A percentile compares a stretch with the other conserved stretches of the same genome.
Conservation (phyloP, 2,113 vertebrate genomes). For the Albula goreensis region DNA sequence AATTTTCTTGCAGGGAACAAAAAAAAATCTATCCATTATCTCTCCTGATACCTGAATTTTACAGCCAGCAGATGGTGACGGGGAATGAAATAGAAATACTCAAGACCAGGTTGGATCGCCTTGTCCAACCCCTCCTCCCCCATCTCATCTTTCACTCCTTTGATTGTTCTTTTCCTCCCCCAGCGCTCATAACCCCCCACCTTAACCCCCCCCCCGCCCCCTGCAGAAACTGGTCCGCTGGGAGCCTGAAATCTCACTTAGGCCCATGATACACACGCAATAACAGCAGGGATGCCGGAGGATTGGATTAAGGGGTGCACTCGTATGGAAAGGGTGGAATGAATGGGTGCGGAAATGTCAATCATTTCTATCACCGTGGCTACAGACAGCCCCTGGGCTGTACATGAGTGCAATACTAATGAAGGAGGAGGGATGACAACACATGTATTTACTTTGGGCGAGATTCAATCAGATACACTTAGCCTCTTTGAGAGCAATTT, state of each 20-base stretch:
- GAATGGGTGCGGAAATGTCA: constrained; percentile 26
- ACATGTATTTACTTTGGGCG: background rate
- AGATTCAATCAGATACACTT: too few species aligned
- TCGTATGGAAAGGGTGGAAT: constrained; percentile 1
- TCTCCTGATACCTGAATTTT: background rate
- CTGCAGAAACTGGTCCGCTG: constrained; percentile 7
- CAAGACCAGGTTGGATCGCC: background rate
- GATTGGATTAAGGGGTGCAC: constrained; percentile 11
- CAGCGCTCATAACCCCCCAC: background rate
- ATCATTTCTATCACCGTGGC: background rate
- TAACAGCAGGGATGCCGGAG: constrained; percentile 10
- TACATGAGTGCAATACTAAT: background rate
- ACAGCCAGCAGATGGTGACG: constrained; percentile 42
- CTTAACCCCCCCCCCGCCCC: constrained; percentile 4
- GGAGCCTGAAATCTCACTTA: constrained; percentile 7
- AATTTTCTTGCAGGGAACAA: too few species aligned
- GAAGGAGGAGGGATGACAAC: background rate
- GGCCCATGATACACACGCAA: constrained; percentile 27
- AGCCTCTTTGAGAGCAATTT: too few species aligned
- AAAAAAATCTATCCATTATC: too few species aligned
- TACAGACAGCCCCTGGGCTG: background rate
- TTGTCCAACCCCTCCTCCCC: background rate
- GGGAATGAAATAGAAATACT: background rate
- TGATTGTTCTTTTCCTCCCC: constrained; percentile 29
- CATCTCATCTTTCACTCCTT: constrained; percentile 22